phyloP scores from a whole-genome alignment of 2,113 vertebrate species.

The Sinosuthora webbiana region DNA sequence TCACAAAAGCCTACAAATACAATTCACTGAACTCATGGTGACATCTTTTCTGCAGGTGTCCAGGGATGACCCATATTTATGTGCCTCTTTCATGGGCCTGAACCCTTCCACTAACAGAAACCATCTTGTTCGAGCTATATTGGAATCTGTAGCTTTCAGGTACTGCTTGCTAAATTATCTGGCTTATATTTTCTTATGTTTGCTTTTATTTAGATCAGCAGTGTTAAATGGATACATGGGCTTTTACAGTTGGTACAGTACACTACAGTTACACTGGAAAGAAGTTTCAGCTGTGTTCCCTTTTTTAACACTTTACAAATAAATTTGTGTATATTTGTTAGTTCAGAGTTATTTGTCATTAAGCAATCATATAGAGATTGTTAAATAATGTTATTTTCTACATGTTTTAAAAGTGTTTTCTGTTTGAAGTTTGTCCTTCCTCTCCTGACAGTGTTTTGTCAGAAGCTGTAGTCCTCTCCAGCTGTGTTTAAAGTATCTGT shows the following conservation, averaged over 20 bases:
- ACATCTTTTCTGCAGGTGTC: conserved; percentile 77
- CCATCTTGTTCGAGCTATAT: conserved; percentile 91
- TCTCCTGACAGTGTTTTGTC: neutral
- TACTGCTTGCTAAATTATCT: conserved; percentile 31
- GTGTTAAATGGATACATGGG: neutral
- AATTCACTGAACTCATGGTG: neutral
- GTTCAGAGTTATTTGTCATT: neutral
- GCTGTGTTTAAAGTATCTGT: neutral
- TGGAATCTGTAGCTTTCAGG: conserved; percentile 95
- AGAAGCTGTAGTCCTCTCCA: neutral
- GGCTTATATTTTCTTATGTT: neutral
- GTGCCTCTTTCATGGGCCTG: conserved; percentile 90
- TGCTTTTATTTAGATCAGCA: neutral
- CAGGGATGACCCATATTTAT: conserved; percentile 86
- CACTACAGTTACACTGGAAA: neutral
- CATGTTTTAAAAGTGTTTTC: neutral
- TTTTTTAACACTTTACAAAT: neutral
- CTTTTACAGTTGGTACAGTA: neutral
- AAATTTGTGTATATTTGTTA: neutral
- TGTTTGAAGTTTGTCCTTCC: neutral
- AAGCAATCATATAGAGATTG: neutral
- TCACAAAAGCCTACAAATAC: neutral
- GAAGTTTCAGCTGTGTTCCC: neutral
- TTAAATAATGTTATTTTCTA: neutral
- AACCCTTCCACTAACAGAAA: conserved; percentile 88